phyloP scores from a whole-genome alignment of 2,888 invertebrate species.

The Calameuta pallipes region DNA sequence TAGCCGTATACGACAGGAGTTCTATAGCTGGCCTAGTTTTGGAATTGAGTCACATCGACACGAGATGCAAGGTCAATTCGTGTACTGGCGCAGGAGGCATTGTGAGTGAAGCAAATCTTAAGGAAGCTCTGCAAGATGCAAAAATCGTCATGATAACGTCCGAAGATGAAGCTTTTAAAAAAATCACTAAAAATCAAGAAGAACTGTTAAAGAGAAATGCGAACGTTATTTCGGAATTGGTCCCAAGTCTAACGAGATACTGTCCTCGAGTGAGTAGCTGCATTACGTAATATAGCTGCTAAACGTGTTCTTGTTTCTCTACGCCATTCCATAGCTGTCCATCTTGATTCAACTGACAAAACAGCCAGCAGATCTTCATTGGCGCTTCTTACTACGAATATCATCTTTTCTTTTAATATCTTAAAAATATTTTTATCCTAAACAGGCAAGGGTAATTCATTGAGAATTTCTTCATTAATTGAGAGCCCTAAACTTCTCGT shows the following conservation, averaged over 20 bases:
- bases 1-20: conserved; percentile 71
- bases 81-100: conserved; percentile 33
- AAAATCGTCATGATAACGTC: conserved; percentile 77
- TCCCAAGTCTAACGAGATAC: conserved; percentile 39
- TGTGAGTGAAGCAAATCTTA: conserved; percentile 49
- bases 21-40: conserved; percentile 56
- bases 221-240: conserved; percentile 48
- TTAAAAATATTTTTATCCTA: background rate
- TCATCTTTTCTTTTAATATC: background rate
- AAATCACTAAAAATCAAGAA: conserved; percentile 68
- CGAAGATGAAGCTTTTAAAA: conserved; percentile 66
- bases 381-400: background rate
- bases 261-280: conserved; percentile 46
- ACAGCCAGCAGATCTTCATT: background rate
- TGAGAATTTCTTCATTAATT: background rate
- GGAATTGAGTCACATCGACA: conserved; percentile 67
- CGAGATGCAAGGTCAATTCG: conserved; percentile 63
- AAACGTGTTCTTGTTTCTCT: background rate
- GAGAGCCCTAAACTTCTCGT: background rate
- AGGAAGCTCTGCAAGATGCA: conserved; percentile 62
- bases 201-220: conserved; percentile 71
- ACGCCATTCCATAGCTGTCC: background rate
- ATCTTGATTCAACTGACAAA: background rate
- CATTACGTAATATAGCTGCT: background rate
- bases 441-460: background rate